These are phyloP conservation scores for Gymnopithys bicolor DNA, from an alignment of 2,797 vertebrate genomes.

Conservation along the genomic window DNA sequence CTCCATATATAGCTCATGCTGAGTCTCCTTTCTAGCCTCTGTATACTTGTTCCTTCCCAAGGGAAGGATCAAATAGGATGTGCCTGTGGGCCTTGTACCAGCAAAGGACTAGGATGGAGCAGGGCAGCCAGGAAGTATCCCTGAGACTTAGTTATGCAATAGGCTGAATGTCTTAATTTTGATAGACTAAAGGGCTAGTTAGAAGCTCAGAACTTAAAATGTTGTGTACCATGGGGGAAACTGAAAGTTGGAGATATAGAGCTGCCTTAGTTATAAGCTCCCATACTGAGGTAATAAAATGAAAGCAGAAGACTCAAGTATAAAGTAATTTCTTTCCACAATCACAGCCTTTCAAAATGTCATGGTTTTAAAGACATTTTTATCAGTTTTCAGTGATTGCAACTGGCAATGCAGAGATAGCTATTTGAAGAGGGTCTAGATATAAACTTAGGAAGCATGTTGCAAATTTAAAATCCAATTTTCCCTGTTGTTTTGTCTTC, in stretches of 20 bases:
- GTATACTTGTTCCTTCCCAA: not conserved
- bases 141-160: not conserved
- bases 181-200: not conserved
- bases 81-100: not conserved
- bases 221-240: not conserved
- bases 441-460: not conserved
- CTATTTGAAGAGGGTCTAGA: not conserved
- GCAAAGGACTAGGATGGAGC: not conserved
- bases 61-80: not conserved
- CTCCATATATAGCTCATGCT: not conserved
- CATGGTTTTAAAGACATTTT: not conserved
- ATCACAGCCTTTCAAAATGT: not conserved
- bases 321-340: not conserved
- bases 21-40: not conserved
- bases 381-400: not conserved
- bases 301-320: not conserved
- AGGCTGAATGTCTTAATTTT: not conserved
- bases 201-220: not conserved
- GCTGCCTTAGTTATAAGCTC: not conserved
- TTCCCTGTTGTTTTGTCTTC: not conserved
- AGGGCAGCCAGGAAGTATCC: not conserved
- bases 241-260: not conserved
- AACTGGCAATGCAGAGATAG: not conserved
- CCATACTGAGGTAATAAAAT: not conserved
- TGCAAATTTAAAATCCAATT: not conserved